A percentile compares a stretch with the other conserved stretches of the same genome.
Conservation (phyloP, 1,140 invertebrate genomes). For the Cotesia vestalis region DNA sequence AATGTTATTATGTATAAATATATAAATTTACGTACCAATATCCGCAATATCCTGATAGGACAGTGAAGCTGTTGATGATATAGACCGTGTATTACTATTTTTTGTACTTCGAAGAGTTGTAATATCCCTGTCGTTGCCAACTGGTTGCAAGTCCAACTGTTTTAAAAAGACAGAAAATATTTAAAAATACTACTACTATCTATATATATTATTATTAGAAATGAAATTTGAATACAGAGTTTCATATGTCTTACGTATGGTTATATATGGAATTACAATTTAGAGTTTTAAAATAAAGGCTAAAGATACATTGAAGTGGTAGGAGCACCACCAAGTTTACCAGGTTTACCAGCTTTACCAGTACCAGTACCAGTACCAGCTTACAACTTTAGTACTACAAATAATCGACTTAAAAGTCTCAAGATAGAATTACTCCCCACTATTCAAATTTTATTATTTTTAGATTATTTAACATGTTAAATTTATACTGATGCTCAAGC, state of each 20-base stretch:
- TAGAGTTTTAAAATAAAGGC: slow-evolving; percentile 27
- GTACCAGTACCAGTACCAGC: too few species aligned
- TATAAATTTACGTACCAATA: slow-evolving; percentile 42
- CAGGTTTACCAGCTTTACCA: slow-evolving; percentile 30
- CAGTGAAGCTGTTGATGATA: slow-evolving; percentile 40
- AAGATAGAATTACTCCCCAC: slow-evolving; percentile 56
- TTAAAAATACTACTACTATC: slow-evolving; percentile 29
- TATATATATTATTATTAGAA: slow-evolving; percentile 20
- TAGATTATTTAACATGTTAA: slow-evolving; percentile 45
- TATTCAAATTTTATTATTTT: slow-evolving; percentile 50
- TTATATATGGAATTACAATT: slow-evolving; percentile 10
- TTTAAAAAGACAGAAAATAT: slow-evolving; percentile 38
- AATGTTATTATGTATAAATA: slow-evolving; percentile 4
- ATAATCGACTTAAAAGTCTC: slow-evolving; percentile 48
- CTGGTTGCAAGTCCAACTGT: slow-evolving; percentile 54
- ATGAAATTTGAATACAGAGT: too few species aligned
- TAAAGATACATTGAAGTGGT: not conserved
- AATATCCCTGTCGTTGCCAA: slow-evolving; percentile 44
- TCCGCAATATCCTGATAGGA: slow-evolving; percentile 51
- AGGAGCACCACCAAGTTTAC: not conserved
- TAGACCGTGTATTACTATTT: slow-evolving; percentile 55
- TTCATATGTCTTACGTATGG: too few species aligned
- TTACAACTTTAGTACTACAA: slow-evolving; percentile 37
- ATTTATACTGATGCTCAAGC: slow-evolving; percentile 11
- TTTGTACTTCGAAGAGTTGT: slow-evolving; percentile 43